A percentile compares a stretch with the other conserved stretches of the same genome.
phyloP scores from a whole-genome alignment of 2,888 invertebrate genomes.

The Thalpophila matura region DNA sequence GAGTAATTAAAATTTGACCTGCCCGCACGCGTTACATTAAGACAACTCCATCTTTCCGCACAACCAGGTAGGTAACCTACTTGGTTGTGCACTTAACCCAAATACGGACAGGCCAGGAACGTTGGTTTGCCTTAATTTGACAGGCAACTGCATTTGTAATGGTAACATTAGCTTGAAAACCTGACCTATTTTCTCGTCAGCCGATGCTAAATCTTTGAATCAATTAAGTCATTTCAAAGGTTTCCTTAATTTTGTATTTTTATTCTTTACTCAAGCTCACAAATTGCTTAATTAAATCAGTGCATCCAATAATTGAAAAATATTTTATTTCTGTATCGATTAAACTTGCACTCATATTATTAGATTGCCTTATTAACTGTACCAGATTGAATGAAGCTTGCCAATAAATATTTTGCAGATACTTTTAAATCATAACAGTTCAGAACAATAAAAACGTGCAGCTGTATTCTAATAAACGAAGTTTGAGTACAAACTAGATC shows the following conservation, averaged over 20 bases:
- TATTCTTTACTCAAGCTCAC: not conserved
- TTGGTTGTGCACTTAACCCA: conserved; percentile 29
- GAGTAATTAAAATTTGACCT: conserved; percentile 30
- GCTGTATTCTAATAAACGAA: conserved; percentile 33
- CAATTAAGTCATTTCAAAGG: not conserved
- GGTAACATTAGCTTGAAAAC: conserved; percentile 26
- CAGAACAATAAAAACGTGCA: conserved; percentile 16
- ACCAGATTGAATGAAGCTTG: not conserved
- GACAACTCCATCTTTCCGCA: not conserved
- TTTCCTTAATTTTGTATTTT: not conserved
- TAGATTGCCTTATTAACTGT: not conserved
- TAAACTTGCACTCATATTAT: conserved; percentile 11
- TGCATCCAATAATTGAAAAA: conserved; percentile 1
- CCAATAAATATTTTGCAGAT: conserved; percentile 12
- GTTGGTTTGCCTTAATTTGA: conserved; percentile 38
- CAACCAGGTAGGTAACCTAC: not conserved
- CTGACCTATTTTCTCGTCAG: conserved; percentile 19
- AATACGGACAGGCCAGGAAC: conserved; percentile 21
- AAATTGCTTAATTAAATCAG: conserved; percentile 10
- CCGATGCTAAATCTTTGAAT: not conserved
- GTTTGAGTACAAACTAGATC: conserved; percentile 65
- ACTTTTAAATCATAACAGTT: conserved; percentile 9
- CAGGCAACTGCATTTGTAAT: conserved; percentile 40
- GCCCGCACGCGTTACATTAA: not conserved
- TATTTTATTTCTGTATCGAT: not conserved